Base-by-base conservation (phyloP, 1,140 invertebrate genomes). In the Planococcus citri region DNA sequence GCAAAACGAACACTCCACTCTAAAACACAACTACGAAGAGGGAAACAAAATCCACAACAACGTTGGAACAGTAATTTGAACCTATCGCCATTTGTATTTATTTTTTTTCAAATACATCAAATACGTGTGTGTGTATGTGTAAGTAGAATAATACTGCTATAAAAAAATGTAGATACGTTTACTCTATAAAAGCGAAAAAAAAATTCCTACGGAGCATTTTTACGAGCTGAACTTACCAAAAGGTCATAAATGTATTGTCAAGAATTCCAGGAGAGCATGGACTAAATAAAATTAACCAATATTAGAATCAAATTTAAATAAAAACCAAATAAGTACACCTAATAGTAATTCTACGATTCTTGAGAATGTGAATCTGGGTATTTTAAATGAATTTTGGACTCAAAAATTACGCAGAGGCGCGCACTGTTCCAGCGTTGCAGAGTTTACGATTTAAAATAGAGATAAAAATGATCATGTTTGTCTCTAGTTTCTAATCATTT, bases 241-340 rank as follows among this genome's bases (percentile, higher is more conserved):
- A 87, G 79, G 86, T 88, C 85, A 90, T 87, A 85, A 89, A 90
- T 84, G 86, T 89, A 87, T 89, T 90, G 87, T 89, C 90, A 85
- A 89, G 87, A 82, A 89, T 85, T 88, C 87, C 87, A 84, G 88
- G 88, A 79, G 86, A 85, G 86, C 86, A 64, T 64, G 60, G 60
- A 64, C 60, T 64, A 64, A 64, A 60, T n/a, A 4, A 64, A 64
- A 64, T 64, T 64, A 64, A 64, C 3, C 9, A 80, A 73, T 25
- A 70, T 61, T 69, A 25, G 25, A 67, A 25, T 58, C 14, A 33
- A 20, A 27, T 24, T 64, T 10, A 64, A 64, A 64, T 6, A 25
- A 51, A 51, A 51, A 51, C n/a, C 41, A 51, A 51, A 51, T 33
- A 37, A 37, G 33, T 37, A 37, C 33, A 51, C 41, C n/a, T 33